Evolutionary conservation across 2,113 vertebrate genomes (phyloP).

Genomic region (Thryonomys swinderianus): DNA sequence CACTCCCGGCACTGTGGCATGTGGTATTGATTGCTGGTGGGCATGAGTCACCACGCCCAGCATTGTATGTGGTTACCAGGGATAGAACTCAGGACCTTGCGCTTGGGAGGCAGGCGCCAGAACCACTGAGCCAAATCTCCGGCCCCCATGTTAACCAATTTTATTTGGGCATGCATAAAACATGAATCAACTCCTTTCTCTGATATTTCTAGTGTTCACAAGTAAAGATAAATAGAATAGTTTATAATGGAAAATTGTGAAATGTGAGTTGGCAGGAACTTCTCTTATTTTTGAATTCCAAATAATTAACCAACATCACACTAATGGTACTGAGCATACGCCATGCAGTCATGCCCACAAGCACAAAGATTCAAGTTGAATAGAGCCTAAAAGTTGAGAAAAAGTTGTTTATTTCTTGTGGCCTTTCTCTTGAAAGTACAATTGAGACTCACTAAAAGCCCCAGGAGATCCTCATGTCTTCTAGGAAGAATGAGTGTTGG

Average conservation of each 20-base stretch:
- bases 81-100: too few species aligned
- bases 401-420: background rate
- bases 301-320: background rate
- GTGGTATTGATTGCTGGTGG: too few species aligned
- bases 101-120: too few species aligned
- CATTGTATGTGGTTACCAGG: too few species aligned
- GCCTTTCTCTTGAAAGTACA: background rate
- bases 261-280: background rate
- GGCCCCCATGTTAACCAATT: background rate
- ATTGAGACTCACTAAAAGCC: background rate
- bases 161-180: background rate
- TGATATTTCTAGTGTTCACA: background rate
- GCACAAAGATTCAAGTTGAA: background rate
- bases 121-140: too few species aligned
- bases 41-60: too few species aligned
- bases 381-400: background rate
- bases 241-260: background rate
- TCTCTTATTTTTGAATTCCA: background rate
- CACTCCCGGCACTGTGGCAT: too few species aligned
- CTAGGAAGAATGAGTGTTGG: background rate
- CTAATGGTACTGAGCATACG: background rate
- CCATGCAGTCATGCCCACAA: background rate
- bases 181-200: background rate
- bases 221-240: background rate
- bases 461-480: background rate